Evolutionary conservation across 2,888 invertebrate genomes (phyloP), one percentile per base, ranked within the genome.

Genomic region (Portevinia maculata): DNA sequence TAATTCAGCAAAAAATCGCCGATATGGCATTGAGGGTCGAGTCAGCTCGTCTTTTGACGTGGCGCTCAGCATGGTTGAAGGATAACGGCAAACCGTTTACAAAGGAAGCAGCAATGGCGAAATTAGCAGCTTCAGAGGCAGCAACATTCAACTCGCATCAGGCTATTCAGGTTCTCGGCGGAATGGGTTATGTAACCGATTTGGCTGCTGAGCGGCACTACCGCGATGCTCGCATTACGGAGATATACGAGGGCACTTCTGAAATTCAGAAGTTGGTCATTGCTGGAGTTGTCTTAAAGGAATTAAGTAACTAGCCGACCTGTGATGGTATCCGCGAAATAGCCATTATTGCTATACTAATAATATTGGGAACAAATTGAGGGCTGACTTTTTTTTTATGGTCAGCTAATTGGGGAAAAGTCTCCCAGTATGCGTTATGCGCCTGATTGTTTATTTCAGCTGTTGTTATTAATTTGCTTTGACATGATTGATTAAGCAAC

Each of bases 41-140:
- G 88, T 93, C 96, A 2, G 96, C 98, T 0, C 92, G 98, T 34
- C 90, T 99, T 55, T 91, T 99, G 9, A 98, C 97, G 0, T 98
- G 98, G 97, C 93, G 96, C 69, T 97, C 99, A 0, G 97, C 98
- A 4, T 94, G 94, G 92, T 91, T 98, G 9, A 98, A 98, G 90
- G 98, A 98, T 89, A 93, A 94, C 78, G 94, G 95, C 34, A 92
- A 94, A 87, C 92, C 95, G 0, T 98, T 93, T 88, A 96, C 96
- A 0, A 99, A 98, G 91, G 97, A 98, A 90, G 98, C 98, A 8
- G 98, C 99, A 0, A 98, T 99, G 98, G 98, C 96, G 0, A 99
- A 99, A 89, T 91, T 99, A 73, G 95, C 96, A 11, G 98, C 98
- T 5, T 98, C 98, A 0, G 98, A 99, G 90, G 95, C 98, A 6